These are phyloP conservation scores for Amblyjoppa proteus DNA, from an alignment of 2,888 invertebrate genomes.

Conservation along the genomic window DNA sequence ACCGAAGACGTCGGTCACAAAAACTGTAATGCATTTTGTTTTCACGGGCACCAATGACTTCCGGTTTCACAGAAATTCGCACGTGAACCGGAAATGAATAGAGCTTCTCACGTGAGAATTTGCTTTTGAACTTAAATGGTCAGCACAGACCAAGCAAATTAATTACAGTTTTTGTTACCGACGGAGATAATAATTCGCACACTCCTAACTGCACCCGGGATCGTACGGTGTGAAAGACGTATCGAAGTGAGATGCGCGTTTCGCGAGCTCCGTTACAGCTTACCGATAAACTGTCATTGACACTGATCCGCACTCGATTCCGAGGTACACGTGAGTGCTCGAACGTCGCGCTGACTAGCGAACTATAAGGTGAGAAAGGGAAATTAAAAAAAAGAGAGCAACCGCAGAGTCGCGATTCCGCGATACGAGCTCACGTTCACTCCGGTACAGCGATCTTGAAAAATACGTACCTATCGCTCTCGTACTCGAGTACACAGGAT, in stretches of 20 bases:
- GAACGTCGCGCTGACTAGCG: conserved; percentile 8
- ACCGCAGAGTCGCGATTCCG: conserved; percentile 21
- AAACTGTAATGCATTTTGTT: too few species aligned
- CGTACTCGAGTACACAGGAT: conserved; percentile 13
- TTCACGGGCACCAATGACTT: too few species aligned
- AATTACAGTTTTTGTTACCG: too few species aligned
- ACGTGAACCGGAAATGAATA: neutral
- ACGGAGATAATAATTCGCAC: neutral
- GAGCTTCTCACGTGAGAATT: neutral
- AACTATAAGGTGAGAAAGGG: conserved; percentile 46
- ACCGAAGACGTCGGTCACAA: neutral
- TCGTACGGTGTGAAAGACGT: conserved; percentile 19
- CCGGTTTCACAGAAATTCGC: too few species aligned
- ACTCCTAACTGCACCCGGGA: neutral
- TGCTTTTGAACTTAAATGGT: too few species aligned
- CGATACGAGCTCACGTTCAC: conserved; percentile 23
- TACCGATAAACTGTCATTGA: conserved; percentile 73
- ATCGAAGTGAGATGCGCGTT: conserved; percentile 9
- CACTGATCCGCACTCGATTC: conserved; percentile 73
- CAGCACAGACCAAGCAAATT: neutral
- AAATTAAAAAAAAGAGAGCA: conserved; percentile 33
- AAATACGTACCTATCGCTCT: conserved; percentile 44
- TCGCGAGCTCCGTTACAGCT: neutral
- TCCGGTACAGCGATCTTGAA: conserved; percentile 38
- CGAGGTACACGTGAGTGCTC: conserved; percentile 37